Percentiles rank a stretch among this genome's conserved stretches.
phyloP scores from a whole-genome alignment of 2,888 invertebrate genomes.

The Ophion slaviceki region DNA sequence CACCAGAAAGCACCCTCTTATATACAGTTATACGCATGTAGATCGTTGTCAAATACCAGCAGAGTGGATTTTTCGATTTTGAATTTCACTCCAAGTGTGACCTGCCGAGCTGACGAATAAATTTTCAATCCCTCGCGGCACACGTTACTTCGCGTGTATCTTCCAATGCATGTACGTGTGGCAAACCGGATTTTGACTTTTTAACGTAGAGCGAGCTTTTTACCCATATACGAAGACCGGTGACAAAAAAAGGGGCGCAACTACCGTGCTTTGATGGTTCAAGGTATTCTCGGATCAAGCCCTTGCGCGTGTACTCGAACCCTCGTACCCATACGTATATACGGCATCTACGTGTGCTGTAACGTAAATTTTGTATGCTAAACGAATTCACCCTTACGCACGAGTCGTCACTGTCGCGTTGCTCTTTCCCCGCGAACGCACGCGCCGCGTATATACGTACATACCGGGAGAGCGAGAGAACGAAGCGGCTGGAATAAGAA shows the following conservation, averaged over 20 bases:
- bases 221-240: background rate
- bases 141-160: background rate
- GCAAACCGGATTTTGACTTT: constrained; percentile 57
- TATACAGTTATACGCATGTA: background rate
- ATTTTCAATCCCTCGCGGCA: constrained; percentile 48
- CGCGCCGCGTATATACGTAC: constrained; percentile 29
- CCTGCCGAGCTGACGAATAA: constrained; percentile 57
- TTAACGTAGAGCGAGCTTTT: constrained; percentile 42
- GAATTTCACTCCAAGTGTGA: constrained; percentile 57
- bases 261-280: background rate
- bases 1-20: constrained; percentile 14
- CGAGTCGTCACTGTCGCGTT: constrained; percentile 56
- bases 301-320: too few species aligned
- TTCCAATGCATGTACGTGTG: background rate
- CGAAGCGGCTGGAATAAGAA: background rate
- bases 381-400: constrained; percentile 67
- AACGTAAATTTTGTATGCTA: constrained; percentile 64
- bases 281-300: background rate
- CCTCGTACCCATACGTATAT: too few species aligned
- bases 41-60: constrained; percentile 12
- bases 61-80: constrained; percentile 65
- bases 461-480: constrained; percentile 1
- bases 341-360: too few species aligned
- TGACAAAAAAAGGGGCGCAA: constrained; percentile 8
- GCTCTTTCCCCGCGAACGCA: constrained; percentile 53